Percentiles rank a stretch among this genome's conserved stretches.
These are phyloP conservation scores for Poecilia gillii DNA, from an alignment of 2,797 vertebrate species.

Conservation along the genomic window DNA sequence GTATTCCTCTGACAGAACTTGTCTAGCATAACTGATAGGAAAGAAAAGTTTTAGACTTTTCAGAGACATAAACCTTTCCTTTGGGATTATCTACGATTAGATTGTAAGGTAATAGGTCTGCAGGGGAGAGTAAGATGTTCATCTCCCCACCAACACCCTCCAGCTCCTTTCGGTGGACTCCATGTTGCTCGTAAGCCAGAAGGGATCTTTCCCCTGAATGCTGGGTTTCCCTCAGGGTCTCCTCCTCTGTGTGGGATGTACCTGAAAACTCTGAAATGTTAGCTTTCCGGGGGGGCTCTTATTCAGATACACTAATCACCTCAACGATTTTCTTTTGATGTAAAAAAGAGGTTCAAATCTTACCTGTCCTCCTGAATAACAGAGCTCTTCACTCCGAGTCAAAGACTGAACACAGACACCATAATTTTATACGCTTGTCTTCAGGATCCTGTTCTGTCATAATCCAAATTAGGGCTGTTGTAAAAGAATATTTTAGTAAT, in stretches of 20 bases:
- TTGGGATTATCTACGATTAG: background rate
- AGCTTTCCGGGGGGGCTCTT: background rate
- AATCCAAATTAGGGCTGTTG: background rate
- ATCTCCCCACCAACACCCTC: background rate
- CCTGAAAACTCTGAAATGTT: background rate
- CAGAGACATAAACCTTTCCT: background rate
- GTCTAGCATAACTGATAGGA: background rate
- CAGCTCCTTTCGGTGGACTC: background rate
- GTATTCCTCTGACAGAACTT: background rate
- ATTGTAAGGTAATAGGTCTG: background rate
- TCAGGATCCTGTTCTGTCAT: background rate
- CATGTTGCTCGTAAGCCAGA: background rate
- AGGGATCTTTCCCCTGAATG: background rate
- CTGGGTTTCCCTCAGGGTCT: background rate
- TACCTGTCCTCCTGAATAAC: background rate
- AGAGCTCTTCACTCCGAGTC: background rate
- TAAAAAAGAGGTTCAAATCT: too few relatives aligned
- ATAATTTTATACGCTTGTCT: background rate
- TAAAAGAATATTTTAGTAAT: too few relatives aligned
- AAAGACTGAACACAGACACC: background rate
- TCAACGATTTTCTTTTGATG: background rate
- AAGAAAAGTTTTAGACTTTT: background rate
- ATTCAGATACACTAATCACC: background rate
- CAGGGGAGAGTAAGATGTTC: background rate
- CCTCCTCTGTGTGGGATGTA: background rate